phyloP scores from a whole-genome alignment of 2,888 invertebrate genomes.

The Apamea anceps region DNA sequence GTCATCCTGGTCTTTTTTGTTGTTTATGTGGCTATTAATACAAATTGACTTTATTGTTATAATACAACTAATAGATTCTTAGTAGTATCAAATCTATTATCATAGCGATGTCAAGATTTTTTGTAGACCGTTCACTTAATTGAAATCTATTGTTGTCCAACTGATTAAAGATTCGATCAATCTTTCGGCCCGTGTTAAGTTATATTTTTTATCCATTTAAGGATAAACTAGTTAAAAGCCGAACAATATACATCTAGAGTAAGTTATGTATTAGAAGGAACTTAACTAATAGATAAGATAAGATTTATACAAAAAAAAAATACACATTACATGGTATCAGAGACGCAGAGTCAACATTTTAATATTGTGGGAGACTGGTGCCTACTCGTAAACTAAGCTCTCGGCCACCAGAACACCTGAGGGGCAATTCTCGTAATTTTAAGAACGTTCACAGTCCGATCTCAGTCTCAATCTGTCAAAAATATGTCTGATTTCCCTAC shows the following conservation, averaged over 20 bases:
- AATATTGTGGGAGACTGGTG: no score
- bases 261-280: not conserved
- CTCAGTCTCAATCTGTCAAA: no score
- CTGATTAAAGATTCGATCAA: conserved; percentile 55
- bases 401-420: no score
- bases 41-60: not conserved
- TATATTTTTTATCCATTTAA: conserved; percentile 32
- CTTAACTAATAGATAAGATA: not conserved
- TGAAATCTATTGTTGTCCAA: conserved; percentile 50
- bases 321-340: no score
- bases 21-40: not conserved
- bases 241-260: not conserved
- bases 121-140: conserved; percentile 47
- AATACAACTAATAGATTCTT: conserved; percentile 20
- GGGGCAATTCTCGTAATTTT: no score
- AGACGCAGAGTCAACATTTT: no score
- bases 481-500: no score
- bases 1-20: not conserved
- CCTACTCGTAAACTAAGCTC: no score
- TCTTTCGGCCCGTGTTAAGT: conserved; percentile 22
- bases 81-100: conserved; percentile 30
- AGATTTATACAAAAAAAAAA: no score
- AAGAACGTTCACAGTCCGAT: no score
- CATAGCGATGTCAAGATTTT: conserved; percentile 51
- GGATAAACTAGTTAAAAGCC: conserved; percentile 20